A percentile compares a stretch with the other conserved stretches of the same genome.
phyloP scores from a whole-genome alignment of 2,797 vertebrate species.

The Karalla daura region DNA sequence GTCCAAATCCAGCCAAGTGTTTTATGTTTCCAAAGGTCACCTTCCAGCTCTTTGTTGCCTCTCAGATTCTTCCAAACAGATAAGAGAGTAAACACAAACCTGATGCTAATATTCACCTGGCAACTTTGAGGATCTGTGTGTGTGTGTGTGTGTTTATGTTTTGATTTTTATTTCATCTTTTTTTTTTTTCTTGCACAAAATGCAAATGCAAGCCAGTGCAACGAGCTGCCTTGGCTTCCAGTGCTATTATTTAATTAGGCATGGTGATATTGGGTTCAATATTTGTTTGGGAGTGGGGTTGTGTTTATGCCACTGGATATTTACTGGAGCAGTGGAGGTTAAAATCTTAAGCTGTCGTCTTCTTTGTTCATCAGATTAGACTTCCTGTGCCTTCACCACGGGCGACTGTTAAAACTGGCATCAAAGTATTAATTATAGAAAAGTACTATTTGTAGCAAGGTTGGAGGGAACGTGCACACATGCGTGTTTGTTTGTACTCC shows the following conservation, averaged over 20 bases:
- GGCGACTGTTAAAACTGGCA: constrained; percentile 63
- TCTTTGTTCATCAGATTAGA: constrained; percentile 77
- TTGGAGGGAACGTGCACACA: constrained; percentile 9
- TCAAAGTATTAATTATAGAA: constrained; percentile 70
- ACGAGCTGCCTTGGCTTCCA: constrained; percentile 33
- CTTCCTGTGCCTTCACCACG: constrained; percentile 49
- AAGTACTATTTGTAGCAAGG: constrained; percentile 38
- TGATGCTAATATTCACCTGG: constrained; percentile 41
- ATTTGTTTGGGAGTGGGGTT: constrained; percentile 56
- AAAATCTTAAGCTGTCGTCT: constrained; percentile 68
- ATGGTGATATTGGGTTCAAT: constrained; percentile 43
- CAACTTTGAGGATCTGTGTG: constrained; percentile 6
- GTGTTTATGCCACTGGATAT: constrained; percentile 79
- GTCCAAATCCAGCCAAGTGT: constrained; percentile 54
- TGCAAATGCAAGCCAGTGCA: constrained; percentile 40
- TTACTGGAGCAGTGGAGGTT: constrained; percentile 75
- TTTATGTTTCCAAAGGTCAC: constrained; percentile 72
- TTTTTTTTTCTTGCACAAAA: constrained; percentile 16
- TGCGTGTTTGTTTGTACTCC: constrained; percentile 1
- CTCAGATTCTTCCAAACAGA: constrained; percentile 15
- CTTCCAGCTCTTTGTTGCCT: constrained; percentile 33
- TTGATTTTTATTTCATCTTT: no score
- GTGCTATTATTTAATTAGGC: constrained; percentile 59
- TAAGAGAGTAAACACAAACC: constrained; percentile 8
- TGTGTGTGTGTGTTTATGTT: no score